Conservation (phyloP, 2,888 invertebrate genomes). For the Chloromyia formosa region DNA sequence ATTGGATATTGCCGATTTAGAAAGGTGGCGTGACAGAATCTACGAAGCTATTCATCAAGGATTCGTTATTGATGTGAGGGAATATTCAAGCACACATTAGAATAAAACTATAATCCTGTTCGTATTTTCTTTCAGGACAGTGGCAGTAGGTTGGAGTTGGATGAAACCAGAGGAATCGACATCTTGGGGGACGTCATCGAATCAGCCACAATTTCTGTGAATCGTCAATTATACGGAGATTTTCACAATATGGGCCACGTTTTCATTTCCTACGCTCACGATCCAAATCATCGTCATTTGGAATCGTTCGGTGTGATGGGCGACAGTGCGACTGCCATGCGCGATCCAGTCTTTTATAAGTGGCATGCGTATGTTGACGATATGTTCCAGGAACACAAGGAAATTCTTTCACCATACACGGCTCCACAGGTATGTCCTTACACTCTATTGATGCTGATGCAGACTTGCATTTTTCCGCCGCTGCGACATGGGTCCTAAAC, state of each 20-base stretch:
- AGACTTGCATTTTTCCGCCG: neutral
- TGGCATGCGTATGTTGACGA: conserved; percentile 85
- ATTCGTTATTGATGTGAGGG: conserved; percentile 62
- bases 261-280: conserved; percentile 75
- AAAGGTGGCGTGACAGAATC: conserved; percentile 77
- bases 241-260: conserved; percentile 78
- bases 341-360: conserved; percentile 86
- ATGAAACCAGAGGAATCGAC: conserved; percentile 53
- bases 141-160: conserved; percentile 54
- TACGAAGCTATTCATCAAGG: conserved; percentile 73
- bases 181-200: conserved; percentile 64
- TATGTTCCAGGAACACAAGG: conserved; percentile 79
- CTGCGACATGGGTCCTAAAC: no score
- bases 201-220: conserved; percentile 67
- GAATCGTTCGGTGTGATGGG: conserved; percentile 85
- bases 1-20: conserved; percentile 73
- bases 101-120: neutral
- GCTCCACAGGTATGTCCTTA: conserved; percentile 65
- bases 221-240: conserved; percentile 43
- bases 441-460: neutral
- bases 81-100: conserved; percentile 59
- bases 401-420: conserved; percentile 73
- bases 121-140: conserved; percentile 38
- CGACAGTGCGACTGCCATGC: conserved; percentile 84
- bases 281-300: conserved; percentile 74